Evolutionary conservation across 1,140 invertebrate species (phyloP).

Genomic region (Brachionus rotundiformis): DNA sequence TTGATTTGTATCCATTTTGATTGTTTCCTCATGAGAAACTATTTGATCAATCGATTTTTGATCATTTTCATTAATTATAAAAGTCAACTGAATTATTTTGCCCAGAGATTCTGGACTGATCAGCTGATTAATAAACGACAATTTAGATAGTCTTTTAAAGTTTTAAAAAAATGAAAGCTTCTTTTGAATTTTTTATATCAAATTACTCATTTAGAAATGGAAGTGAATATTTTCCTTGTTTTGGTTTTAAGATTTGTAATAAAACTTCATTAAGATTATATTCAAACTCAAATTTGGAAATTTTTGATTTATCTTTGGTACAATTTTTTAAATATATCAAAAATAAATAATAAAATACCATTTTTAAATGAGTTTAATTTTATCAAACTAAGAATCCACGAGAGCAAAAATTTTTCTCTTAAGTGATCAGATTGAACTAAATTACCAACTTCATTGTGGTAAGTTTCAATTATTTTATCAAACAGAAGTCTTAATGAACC

Average conservation of each 20-base stretch:
- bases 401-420: conserved; percentile 36
- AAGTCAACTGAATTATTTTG: neutral
- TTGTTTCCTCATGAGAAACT: conserved; percentile 5
- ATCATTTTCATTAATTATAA: neutral
- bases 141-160: neutral
- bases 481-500: neutral
- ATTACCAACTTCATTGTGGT: neutral
- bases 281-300: conserved; percentile 39
- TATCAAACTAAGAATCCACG: conserved; percentile 2
- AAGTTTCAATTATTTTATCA: conserved; percentile 23
- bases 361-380: conserved; percentile 40
- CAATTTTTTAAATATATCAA: no score
- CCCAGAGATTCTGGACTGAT: neutral
- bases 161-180: neutral
- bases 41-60: neutral
- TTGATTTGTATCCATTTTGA: neutral
- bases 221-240: conserved; percentile 31
- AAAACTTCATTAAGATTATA: conserved; percentile 14
- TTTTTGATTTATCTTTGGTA: conserved; percentile 9
- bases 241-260: neutral
- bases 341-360: neutral
- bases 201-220: conserved; percentile 5
- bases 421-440: neutral
- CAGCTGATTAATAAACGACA: neutral
- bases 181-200: neutral